Conservation (phyloP, 2,797 vertebrate species). For the Brotogeris chrysoptera region DNA sequence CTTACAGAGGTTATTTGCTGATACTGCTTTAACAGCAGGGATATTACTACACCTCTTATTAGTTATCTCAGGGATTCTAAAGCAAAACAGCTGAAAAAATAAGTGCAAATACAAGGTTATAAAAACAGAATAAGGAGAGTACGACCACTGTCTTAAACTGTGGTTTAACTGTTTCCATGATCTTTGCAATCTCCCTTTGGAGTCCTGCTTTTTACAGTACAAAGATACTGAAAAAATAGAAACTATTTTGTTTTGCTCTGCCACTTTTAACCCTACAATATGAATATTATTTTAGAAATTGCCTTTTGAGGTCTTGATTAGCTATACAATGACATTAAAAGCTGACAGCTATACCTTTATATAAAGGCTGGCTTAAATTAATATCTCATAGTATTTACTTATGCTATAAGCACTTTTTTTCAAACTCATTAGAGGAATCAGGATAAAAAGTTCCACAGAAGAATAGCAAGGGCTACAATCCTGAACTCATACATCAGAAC, state of each 20-base stretch:
- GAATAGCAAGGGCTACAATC: neutral
- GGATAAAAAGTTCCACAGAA: neutral
- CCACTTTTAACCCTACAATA: neutral
- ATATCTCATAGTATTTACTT: neutral
- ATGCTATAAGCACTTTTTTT: neutral
- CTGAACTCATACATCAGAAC: neutral
- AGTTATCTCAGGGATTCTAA: constrained; percentile 31
- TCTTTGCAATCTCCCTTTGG: neutral
- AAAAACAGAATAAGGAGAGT: constrained; percentile 11
- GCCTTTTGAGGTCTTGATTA: neutral
- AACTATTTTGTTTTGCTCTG: neutral
- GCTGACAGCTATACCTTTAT: neutral
- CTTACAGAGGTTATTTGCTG: neutral
- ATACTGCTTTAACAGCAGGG: neutral
- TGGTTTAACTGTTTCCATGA: neutral
- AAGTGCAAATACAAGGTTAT: constrained; percentile 22
- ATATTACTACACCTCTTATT: constrained; percentile 23
- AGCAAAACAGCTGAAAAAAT: constrained; percentile 41
- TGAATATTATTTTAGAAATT: neutral
- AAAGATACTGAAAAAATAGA: neutral
- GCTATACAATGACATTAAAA: neutral
- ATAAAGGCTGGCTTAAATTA: neutral
- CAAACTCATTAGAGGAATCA: neutral
- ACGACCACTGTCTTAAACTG: neutral
- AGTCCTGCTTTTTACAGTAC: neutral